phyloP scores from a whole-genome alignment of 2,113 vertebrate species.

The Pachypanchax playfairii region DNA sequence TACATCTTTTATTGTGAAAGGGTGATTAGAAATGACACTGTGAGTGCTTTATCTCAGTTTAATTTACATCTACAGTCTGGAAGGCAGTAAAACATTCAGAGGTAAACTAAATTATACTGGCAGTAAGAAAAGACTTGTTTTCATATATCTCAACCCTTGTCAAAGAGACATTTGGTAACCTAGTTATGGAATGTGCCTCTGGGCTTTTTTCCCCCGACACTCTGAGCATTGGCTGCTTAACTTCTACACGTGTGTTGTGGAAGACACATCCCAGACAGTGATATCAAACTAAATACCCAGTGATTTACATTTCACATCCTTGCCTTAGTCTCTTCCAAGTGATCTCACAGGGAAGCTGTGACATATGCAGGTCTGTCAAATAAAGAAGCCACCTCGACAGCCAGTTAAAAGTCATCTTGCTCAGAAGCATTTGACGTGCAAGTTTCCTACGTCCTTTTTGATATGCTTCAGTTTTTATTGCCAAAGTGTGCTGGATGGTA shows the following conservation, averaged over 20 bases:
- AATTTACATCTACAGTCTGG: not conserved
- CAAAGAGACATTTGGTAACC: constrained; percentile 56
- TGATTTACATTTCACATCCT: constrained; percentile 48
- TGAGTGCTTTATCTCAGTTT: not conserved
- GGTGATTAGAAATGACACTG: constrained; percentile 2
- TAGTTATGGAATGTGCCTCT: constrained; percentile 54
- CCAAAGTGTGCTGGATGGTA: constrained; percentile 31
- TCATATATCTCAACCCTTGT: constrained; percentile 33
- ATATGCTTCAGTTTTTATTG: constrained; percentile 50
- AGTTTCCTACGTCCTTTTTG: constrained; percentile 47
- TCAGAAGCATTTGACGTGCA: constrained; percentile 55
- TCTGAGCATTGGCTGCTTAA: constrained; percentile 55
- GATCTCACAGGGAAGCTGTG: constrained; percentile 31
- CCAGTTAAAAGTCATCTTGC: constrained; percentile 43
- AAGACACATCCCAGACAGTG: constrained; percentile 52
- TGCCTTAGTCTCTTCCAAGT: constrained; percentile 45
- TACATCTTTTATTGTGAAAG: too few species aligned
- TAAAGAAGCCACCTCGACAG: constrained; percentile 27
- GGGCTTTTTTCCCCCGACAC: constrained; percentile 29
- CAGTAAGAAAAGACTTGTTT: constrained; percentile 28
- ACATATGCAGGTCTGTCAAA: constrained; percentile 53
- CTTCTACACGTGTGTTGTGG: constrained; percentile 40
- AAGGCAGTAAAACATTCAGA: constrained; percentile 1
- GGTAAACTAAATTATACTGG: constrained; percentile 20
- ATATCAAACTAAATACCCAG: constrained; percentile 56